Conservation (phyloP, 2,888 invertebrate genomes). For the Tanaodytes sp. region DNA sequence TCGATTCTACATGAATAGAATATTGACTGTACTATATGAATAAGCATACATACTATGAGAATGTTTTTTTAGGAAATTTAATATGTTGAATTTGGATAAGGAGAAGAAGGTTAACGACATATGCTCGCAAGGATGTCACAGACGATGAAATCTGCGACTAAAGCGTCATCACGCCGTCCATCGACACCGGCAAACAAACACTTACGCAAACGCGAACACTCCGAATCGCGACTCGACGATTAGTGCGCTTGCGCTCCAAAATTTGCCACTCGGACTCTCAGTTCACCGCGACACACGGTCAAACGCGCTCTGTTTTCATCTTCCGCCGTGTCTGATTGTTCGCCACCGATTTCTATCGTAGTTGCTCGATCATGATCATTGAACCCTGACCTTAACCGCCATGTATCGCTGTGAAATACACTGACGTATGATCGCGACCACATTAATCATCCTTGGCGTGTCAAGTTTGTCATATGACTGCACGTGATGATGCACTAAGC, state of each 20-base stretch:
- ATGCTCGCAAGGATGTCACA: too few species aligned
- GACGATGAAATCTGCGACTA: constrained; percentile 40
- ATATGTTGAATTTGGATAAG: too few species aligned
- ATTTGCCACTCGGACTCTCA: constrained; percentile 56
- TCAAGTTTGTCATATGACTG: too few species aligned
- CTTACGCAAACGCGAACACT: constrained; percentile 42
- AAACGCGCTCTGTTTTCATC: constrained; percentile 58
- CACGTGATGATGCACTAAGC: too few species aligned
- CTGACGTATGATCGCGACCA: too few species aligned
- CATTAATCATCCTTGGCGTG: too few species aligned
- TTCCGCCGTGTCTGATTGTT: constrained; percentile 19
- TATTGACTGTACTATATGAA: too few species aligned
- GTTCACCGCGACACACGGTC: constrained; percentile 64
- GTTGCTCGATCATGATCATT: constrained; percentile 6
- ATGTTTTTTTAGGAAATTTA: too few species aligned
- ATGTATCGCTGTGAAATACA: too few species aligned
- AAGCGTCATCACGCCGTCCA: constrained; percentile 41
- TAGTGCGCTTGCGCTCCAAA: constrained; percentile 53
- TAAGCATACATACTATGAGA: too few species aligned
- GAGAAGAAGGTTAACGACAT: too few species aligned
- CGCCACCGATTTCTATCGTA: constrained; percentile 24
- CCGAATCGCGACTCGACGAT: constrained; percentile 21
- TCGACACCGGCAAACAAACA: constrained; percentile 49
- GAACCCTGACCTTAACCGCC: constrained; percentile 16
- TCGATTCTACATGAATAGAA: too few species aligned